Evolutionary conservation across 2,888 invertebrate species (phyloP).

Genomic region (Dasypolia templi): DNA sequence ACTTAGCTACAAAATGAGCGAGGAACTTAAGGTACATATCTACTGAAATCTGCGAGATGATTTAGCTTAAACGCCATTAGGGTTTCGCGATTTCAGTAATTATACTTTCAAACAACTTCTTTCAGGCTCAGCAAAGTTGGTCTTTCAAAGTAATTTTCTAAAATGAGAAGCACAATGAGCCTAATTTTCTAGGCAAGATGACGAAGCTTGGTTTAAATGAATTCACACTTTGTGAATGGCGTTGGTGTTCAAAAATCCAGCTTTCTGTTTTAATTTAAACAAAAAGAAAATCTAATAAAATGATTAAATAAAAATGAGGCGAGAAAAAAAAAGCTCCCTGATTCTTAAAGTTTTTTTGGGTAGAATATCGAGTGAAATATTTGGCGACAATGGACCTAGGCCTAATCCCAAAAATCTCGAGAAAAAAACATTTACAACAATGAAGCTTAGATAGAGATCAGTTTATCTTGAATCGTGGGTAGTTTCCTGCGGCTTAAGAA

Average conservation of each 20-base stretch:
- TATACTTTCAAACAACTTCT: constrained; percentile 43
- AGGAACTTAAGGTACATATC: neutral
- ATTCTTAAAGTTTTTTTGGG: constrained; percentile 14
- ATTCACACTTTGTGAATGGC: constrained; percentile 19
- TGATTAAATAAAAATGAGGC: constrained; percentile 28
- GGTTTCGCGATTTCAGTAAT: constrained; percentile 33
- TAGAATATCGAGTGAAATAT: constrained; percentile 26
- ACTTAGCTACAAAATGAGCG: neutral
- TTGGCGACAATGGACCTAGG: constrained; percentile 11
- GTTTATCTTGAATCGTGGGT: constrained; percentile 35
- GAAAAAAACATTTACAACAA: constrained; percentile 35
- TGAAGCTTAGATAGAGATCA: constrained; percentile 41
- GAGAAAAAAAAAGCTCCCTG: constrained; percentile 6
- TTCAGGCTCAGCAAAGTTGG: constrained; percentile 37
- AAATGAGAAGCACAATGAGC: constrained; percentile 35
- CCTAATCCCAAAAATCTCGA: constrained; percentile 24
- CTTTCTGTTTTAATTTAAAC: constrained; percentile 4
- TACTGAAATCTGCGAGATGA: constrained; percentile 18
- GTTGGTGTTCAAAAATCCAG: constrained; percentile 18
- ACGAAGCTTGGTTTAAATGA: constrained; percentile 27
- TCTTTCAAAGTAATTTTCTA: constrained; percentile 39
- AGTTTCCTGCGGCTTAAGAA: constrained; percentile 46
- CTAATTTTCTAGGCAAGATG: constrained; percentile 35
- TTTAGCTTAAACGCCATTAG: constrained; percentile 28
- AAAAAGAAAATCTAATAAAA: constrained; percentile 23